Base-by-base conservation (phyloP, 2,888 invertebrate genomes). In the Leptinotarsa tumamoca region DNA sequence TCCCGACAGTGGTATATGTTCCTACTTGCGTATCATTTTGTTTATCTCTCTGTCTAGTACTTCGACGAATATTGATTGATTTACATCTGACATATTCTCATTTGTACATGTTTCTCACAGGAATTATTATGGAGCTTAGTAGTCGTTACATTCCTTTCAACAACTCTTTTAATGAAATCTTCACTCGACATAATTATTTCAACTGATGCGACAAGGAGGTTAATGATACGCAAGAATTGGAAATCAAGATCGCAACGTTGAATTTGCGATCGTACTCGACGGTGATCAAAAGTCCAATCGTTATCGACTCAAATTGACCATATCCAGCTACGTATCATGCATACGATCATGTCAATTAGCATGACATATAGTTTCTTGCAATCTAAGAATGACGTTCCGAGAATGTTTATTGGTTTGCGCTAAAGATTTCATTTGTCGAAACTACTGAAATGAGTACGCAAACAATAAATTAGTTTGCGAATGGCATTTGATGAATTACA, bases 221-320 rank as follows among this genome's bases (percentile, higher is more conserved):
- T 43, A 63, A 63, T 63, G 33, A 43, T 18, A 43, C 63, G 27
- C 63, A 63, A 43, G 63, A 10, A 43, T 52, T 70, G 70, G 17
- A 70, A 49, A 58, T 50, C 66, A 75, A 68, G 27, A 63, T 68
- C 58, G 51, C 49, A 66, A 71, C 33, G 71, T 51, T 63, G 54
- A 71, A 71, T 50, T 66, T 51, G 4, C 43, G 51, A 66, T 71
- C 23, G 13, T 14, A 43, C 52, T 63, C 18, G 33, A 63, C 27
- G 18, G 43, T 43, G 33, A 23, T 58, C 23, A 63, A 27, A 63
- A 63, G 52, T 67, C 58, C 49, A 70, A 70, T 43, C 70, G 63
- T 70, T 76, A 73, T 70, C 56, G 69, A 73, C 70, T 76, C 56
- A 75, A 75, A 75, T 73, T 67, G 73, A 71, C 68, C 73, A 73